Evolutionary conservation across 64 coral and sea anemone genomes (phyloP).

Genomic region (Pachyseris speciosa): DNA sequence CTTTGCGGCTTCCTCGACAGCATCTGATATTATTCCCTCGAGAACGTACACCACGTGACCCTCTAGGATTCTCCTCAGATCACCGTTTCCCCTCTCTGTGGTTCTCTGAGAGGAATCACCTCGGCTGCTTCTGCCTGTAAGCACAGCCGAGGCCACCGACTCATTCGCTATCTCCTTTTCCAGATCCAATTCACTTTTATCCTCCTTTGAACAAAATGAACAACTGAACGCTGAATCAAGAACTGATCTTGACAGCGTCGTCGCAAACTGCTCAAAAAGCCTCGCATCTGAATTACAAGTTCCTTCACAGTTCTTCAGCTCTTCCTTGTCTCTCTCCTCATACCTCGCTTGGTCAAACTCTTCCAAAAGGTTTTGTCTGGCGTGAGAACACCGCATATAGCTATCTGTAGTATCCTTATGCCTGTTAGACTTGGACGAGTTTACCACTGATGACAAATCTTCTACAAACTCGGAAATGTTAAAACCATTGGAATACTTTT

Average conservation of each 20-base stretch:
- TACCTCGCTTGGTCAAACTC: neutral
- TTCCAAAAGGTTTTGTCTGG: conserved; percentile 11
- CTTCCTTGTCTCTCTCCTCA: neutral
- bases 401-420: neutral
- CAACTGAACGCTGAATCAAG: neutral
- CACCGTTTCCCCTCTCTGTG: neutral
- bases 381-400: neutral
- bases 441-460: conserved; percentile 17
- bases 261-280: conserved; percentile 42
- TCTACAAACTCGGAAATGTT: conserved; percentile 29
- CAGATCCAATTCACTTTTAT: neutral
- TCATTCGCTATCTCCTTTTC: neutral
- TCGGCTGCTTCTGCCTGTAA: neutral
- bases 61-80: neutral
- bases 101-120: no score
- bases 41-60: neutral
- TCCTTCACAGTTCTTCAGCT: neutral
- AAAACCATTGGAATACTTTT: neutral
- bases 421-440: neutral
- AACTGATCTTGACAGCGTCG: conserved; percentile 7
- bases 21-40: neutral
- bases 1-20: neutral
- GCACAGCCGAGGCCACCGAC: neutral
- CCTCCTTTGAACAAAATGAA: neutral
- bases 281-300: neutral